phyloP scores from a whole-genome alignment of 2,888 invertebrate species.

The Eristalis tenax region DNA sequence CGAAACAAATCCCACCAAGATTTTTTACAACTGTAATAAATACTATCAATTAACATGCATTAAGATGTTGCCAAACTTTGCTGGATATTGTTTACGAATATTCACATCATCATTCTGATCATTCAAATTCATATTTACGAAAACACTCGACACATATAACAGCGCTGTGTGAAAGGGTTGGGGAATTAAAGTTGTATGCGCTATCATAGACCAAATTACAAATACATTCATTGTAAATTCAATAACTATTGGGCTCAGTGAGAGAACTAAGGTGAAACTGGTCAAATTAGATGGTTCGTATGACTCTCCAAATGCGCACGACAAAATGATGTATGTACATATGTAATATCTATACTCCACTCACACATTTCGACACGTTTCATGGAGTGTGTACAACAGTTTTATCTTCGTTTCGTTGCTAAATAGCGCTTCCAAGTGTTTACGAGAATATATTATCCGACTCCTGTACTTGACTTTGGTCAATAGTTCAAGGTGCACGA shows the following conservation, averaged over 20 bases:
- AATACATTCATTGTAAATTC: neutral
- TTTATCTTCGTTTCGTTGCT: constrained; percentile 14
- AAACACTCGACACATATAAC: neutral
- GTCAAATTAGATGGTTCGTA: constrained; percentile 53
- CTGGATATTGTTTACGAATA: neutral
- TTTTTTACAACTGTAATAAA: no score
- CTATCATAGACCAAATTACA: neutral
- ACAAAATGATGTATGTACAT: neutral
- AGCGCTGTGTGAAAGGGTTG: neutral
- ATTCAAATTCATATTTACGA: neutral
- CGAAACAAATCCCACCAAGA: no score
- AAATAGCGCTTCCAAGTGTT: neutral
- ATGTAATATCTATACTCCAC: constrained; percentile 4
- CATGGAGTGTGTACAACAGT: neutral
- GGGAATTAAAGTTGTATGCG: neutral
- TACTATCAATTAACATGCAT: no score
- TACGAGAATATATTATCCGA: neutral
- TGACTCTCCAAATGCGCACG: constrained; percentile 35
- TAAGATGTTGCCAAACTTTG: neutral
- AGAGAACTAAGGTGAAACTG: constrained; percentile 39
- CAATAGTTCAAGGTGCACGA: constrained; percentile 59
- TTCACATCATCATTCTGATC: neutral
- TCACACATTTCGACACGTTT: neutral
- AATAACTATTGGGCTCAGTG: neutral
- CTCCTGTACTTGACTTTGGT: constrained; percentile 38